phyloP scores from a whole-genome alignment of 2,888 invertebrate species.

The Coleophora flavipennella region DNA sequence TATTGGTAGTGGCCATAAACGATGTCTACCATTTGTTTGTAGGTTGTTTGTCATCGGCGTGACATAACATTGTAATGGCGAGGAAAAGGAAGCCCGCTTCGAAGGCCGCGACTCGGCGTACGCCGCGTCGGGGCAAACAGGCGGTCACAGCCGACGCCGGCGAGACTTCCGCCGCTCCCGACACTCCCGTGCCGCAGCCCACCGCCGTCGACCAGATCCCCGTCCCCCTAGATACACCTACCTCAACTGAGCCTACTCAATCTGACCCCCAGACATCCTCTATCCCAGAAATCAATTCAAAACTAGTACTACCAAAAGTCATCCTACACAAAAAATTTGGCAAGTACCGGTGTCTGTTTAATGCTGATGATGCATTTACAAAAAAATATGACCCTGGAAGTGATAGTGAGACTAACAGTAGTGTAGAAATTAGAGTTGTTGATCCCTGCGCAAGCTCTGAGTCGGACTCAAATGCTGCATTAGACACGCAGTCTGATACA shows the following conservation, averaged over 20 bases:
- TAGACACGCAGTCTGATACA: slow-evolving; percentile 49
- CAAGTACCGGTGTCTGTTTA: slow-evolving; percentile 67
- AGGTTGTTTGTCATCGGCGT: slow-evolving; percentile 39
- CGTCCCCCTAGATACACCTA: slow-evolving; percentile 7
- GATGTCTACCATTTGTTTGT: slow-evolving; percentile 22
- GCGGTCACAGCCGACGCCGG: slow-evolving; percentile 30
- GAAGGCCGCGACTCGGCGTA: slow-evolving; percentile 42
- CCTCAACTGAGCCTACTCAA: slow-evolving; percentile 13
- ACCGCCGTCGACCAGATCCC: slow-evolving; percentile 11
- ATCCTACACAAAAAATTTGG: slow-evolving; percentile 72
- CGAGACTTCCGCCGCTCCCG: slow-evolving; percentile 15
- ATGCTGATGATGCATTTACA: slow-evolving; percentile 44
- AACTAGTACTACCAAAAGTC: slow-evolving; percentile 41
- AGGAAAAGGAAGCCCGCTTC: slow-evolving; percentile 56
- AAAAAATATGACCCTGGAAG: slow-evolving; percentile 59
- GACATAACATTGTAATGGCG: slow-evolving; percentile 41
- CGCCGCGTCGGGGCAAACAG: slow-evolving; percentile 52
- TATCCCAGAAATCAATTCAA: slow-evolving; percentile 25
- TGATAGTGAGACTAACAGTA: slow-evolving; percentile 67
- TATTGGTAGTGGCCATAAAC: slow-evolving; percentile 53
- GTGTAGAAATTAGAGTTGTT: slow-evolving; percentile 52
- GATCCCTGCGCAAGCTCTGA: slow-evolving; percentile 63
- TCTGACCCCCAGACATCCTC: slow-evolving; percentile 24
- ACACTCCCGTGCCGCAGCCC: not conserved
- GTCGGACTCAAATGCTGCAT: slow-evolving; percentile 60